Percentiles rank a stretch among this genome's conserved stretches.
These are phyloP conservation scores for Syrmaticus mikado DNA, from an alignment of 2,113 vertebrate genomes.

Conservation along the genomic window DNA sequence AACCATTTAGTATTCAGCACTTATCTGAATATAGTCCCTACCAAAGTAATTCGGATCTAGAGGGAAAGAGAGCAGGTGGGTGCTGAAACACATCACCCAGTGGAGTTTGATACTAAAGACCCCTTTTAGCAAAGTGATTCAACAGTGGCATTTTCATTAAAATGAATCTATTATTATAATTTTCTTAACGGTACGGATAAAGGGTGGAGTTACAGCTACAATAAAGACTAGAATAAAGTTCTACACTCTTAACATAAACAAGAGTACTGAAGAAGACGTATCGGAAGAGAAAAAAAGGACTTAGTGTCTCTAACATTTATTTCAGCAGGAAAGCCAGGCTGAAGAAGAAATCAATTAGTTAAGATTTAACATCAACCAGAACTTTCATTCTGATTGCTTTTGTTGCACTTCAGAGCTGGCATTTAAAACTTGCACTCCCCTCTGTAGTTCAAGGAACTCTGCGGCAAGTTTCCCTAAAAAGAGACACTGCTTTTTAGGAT, in stretches of 20 bases:
- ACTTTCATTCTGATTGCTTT: conserved; percentile 33
- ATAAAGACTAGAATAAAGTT: neutral
- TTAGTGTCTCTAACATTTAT: neutral
- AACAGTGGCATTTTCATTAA: neutral
- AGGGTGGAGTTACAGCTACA: neutral
- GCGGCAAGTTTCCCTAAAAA: neutral
- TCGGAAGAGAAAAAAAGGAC: neutral
- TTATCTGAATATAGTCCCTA: neutral
- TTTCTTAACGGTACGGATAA: neutral
- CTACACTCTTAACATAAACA: neutral
- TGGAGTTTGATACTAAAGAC: neutral
- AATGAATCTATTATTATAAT: neutral
- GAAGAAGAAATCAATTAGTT: conserved; percentile 25
- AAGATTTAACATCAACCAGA: conserved; percentile 21
- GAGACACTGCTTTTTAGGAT: neutral
- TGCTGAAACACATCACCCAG: neutral
- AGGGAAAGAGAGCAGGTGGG: neutral
- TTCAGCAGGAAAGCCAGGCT: neutral
- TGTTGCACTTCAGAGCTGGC: conserved; percentile 12
- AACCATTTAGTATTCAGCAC: neutral
- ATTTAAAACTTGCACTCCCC: neutral
- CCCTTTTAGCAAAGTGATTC: neutral
- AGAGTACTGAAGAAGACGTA: neutral
- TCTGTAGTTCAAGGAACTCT: neutral
- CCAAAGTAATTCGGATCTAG: neutral